A percentile compares a stretch with the other conserved stretches of the same genome.
Evolutionary conservation across 1,140 invertebrate species (phyloP).

Genomic region (Drosophila pseudoobscura): DNA sequence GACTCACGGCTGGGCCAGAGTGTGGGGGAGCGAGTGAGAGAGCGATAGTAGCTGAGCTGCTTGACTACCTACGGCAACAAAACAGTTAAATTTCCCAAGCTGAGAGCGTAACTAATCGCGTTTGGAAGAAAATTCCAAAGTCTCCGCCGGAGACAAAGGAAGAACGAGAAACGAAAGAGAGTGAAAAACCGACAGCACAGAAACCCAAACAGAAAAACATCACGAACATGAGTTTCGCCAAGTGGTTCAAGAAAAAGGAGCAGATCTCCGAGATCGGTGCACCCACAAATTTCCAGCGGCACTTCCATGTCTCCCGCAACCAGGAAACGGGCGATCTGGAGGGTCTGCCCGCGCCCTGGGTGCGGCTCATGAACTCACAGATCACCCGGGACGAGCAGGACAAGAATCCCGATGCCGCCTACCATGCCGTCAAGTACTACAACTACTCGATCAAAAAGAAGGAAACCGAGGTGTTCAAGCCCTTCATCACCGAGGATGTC

Average conservation of each 20-base stretch:
- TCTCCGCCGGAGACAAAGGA: conserved; percentile 1
- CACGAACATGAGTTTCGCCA: conserved; percentile 67
- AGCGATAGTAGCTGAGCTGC: conserved; percentile 41
- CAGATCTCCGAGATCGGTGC: conserved; percentile 87
- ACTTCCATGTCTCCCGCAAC: conserved; percentile 92
- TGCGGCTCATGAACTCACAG: conserved; percentile 91
- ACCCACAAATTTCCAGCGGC: conserved; percentile 90
- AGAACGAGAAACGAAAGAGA: neutral
- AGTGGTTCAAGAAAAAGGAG: conserved; percentile 80
- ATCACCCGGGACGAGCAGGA: conserved; percentile 94
- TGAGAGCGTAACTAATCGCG: conserved; percentile 70
- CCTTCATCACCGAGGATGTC: conserved; percentile 89
- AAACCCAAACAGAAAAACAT: conserved; percentile 3
- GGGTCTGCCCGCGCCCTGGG: conserved; percentile 90
- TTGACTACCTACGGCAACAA: conserved; percentile 70
- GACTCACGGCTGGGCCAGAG: conserved; percentile 73
- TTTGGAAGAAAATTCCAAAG: conserved; percentile 65
- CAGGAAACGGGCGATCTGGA: conserved; percentile 90
- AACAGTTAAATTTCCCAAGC: conserved; percentile 62
- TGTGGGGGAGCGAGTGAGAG: conserved; percentile 41
- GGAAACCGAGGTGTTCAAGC: conserved; percentile 89
- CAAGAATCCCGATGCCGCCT: conserved; percentile 93
- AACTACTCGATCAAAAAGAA: conserved; percentile 93
- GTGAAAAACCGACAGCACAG: neutral
- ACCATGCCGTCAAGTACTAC: conserved; percentile 95